Evolutionary conservation across 2,797 vertebrate species (phyloP).

Genomic region (Ataeniobius toweri): DNA sequence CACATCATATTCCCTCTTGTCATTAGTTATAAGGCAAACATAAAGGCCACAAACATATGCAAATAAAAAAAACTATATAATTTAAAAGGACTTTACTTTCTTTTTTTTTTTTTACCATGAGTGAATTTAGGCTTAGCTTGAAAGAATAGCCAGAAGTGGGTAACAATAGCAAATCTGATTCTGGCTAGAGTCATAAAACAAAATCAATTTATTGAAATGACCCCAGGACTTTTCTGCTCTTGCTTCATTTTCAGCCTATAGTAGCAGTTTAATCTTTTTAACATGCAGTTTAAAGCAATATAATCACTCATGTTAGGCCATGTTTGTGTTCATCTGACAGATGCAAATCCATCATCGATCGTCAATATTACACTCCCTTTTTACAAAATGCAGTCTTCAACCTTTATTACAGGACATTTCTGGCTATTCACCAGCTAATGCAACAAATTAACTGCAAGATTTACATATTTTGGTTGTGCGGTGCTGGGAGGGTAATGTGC

Average conservation of each 20-base stretch:
- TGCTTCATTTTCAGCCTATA: background rate
- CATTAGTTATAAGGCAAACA: background rate
- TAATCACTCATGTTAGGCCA: background rate
- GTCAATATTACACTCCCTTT: background rate
- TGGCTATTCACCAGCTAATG: background rate
- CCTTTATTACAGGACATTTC: background rate
- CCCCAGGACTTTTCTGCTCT: background rate
- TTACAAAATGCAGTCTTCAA: background rate
- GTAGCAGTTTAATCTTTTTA: background rate
- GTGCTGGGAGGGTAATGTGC: background rate
- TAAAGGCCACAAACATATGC: background rate
- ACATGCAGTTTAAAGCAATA: background rate
- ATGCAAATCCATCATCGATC: background rate
- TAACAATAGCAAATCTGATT: background rate
- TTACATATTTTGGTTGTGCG: background rate
- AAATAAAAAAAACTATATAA: background rate
- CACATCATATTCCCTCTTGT: background rate
- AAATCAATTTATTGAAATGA: background rate
- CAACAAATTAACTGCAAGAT: background rate
- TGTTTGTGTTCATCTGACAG: background rate
- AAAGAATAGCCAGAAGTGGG: background rate
- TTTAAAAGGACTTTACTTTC: background rate
- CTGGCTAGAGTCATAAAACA: background rate
- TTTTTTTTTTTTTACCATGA: background rate
- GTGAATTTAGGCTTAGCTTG: background rate